phyloP scores from a whole-genome alignment of 1,140 invertebrate genomes.

The Drosophila sproati region DNA sequence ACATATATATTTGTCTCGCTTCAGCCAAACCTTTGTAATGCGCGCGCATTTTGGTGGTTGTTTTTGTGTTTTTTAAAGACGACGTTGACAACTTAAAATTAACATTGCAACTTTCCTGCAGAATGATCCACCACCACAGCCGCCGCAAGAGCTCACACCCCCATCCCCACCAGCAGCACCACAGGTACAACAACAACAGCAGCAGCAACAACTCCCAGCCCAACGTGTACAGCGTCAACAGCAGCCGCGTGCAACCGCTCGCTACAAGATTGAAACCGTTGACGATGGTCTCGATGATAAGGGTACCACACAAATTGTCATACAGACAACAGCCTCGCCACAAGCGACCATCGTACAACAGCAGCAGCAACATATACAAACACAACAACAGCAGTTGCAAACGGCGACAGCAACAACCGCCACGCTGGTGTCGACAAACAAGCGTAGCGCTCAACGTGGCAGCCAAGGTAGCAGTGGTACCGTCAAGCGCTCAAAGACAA shows the following conservation, averaged over 20 bases:
- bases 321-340: constrained; percentile 73
- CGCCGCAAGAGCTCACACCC: constrained; percentile 68
- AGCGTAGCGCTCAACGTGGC: constrained; percentile 71
- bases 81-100: neutral
- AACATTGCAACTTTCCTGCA: constrained; percentile 32
- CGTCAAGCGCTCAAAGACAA: constrained; percentile 63
- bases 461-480: constrained; percentile 45
- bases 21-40: neutral
- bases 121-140: constrained; percentile 78
- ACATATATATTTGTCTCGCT: constrained; percentile 35
- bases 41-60: constrained; percentile 55
- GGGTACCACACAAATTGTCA: constrained; percentile 80
- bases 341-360: constrained; percentile 78
- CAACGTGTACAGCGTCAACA: constrained; percentile 74
- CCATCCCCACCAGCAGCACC: constrained; percentile 74
- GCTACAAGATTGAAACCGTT: constrained; percentile 83
- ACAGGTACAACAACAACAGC: constrained; percentile 73
- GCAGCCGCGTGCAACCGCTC: constrained; percentile 61
- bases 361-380: constrained; percentile 66
- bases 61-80: constrained; percentile 35
- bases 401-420: constrained; percentile 76
- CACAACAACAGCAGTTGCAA: constrained; percentile 69
- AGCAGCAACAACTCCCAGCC: constrained; percentile 58
- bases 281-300: constrained; percentile 78
- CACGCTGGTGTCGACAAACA: constrained; percentile 78